Evolutionary conservation across 2,797 vertebrate genomes (phyloP).

Genomic region (Astyanax mexicanus): DNA sequence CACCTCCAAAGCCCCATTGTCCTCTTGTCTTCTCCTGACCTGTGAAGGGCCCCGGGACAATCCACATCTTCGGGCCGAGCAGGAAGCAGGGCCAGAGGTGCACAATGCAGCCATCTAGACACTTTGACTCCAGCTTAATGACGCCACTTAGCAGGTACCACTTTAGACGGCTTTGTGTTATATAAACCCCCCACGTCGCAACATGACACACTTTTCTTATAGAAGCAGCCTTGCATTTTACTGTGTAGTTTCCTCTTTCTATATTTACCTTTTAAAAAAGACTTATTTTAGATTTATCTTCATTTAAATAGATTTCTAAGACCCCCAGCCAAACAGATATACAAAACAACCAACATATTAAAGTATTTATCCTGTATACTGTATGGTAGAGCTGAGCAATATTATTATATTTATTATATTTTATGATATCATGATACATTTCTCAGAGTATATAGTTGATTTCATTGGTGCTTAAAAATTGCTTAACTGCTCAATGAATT

Average conservation of each 20-base stretch:
- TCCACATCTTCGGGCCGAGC: slow-evolving; percentile 57
- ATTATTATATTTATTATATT: no score
- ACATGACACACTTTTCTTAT: slow-evolving; percentile 46
- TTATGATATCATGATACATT: no score
- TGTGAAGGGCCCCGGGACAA: slow-evolving; percentile 48
- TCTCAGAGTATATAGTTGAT: no score
- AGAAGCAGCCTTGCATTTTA: neutral
- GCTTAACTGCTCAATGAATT: no score
- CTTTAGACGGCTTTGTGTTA: slow-evolving; percentile 48
- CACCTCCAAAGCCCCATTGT: slow-evolving; percentile 32
- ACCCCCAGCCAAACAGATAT: no score
- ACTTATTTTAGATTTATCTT: neutral
- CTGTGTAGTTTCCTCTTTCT: slow-evolving; percentile 1
- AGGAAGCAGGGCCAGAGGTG: slow-evolving; percentile 56
- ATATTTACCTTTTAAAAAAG: neutral
- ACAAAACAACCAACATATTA: no score
- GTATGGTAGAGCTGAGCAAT: no score
- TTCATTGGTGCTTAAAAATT: no score
- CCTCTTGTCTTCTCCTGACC: slow-evolving; percentile 34
- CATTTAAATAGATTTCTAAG: no score
- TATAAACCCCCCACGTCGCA: slow-evolving; percentile 19
- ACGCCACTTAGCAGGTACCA: slow-evolving; percentile 64
- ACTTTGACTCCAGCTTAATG: slow-evolving; percentile 67
- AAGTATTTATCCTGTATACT: no score
- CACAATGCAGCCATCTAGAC: slow-evolving; percentile 65